Evolutionary conservation across 2,113 vertebrate genomes (phyloP), one percentile per base, ranked within the genome.

Genomic region (Pedionomus torquatus): DNA sequence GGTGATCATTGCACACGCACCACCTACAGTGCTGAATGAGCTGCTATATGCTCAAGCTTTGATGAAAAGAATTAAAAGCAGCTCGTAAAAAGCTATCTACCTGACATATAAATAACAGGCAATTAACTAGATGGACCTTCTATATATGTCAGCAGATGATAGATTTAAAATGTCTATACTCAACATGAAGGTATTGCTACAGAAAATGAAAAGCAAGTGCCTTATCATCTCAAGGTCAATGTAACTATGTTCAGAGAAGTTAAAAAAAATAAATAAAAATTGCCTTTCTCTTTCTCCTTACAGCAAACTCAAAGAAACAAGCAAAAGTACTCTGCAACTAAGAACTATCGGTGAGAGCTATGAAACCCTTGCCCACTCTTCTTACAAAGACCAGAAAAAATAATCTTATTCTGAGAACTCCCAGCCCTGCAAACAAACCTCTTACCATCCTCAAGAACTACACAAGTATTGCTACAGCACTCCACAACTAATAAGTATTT

Each of bases 61-160:
- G 71, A 74, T 48, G 55, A 88, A 83, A 94, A 88, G 58, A 79
- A 70, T 61, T 51, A 92, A 91, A 89, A 90, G 78, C 2, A 74
- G 33, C 48, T 66, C 51, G 81, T 31, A 86, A 83, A 95, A 90
- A 89, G 23, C 77, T 64, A 74, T 48, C 31, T 77, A 55, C 33
- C 49, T 86, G 46, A 66, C 85, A 86, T 68, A 84, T 55, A 89
- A 96, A 96, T 71, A 94, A 78, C 51, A 35, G 19, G 26, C 69
- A 90, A 94, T 90, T 96, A 96, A 89, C 68, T 74, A 83, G 54
- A 80, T 55, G 80, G 79, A 83, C 85, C 57, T 93, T 41, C 90
- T 60, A 30, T 71, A 12, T 15, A 64, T 81, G 51, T 90, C 79
- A 75, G 72, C 60, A 89, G 44, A 93, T 83, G 79, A 48, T 3